Evolutionary conservation across 2,888 invertebrate species (phyloP), one percentile per base, ranked within the genome.

Genomic region (Dysmachus trigonus): DNA sequence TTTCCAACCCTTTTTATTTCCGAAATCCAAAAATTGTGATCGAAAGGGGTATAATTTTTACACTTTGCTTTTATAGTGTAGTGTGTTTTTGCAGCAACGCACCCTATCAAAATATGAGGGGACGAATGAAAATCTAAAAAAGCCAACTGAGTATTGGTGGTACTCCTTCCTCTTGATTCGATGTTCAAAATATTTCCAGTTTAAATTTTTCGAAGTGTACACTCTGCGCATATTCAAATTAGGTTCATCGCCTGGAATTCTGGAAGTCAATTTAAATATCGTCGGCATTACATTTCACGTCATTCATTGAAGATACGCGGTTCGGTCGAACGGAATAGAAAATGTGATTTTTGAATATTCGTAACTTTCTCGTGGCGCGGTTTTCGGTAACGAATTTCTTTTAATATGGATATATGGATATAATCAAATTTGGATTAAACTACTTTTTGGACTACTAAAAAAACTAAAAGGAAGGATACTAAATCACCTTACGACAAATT

Each of bases 211-310:
- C 27, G 62, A 62, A 62, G 27, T 62, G 8, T 18, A 3, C 8
- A 22, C 8, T 22, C 30, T 79, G 79, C 79, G 79, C 79, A 79
- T 79, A 79, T 79, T 79, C 79, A 79, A 79, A 79, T 79, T 79
- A 79, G 47, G 15, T 62, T 62, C 38, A 47, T 47, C 13, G 22
- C 22, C 31, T 79, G 79, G 79, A 51, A 79, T 30, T 51, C 30
- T 79, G 79, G 79, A 79, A 79, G 31, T 51, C 27, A 51, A 41
- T 79, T 79, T 51, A 79, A 41, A 27, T 79, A 47, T 33, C 76
- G 27, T 27, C 22, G 22, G 2, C 38, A 33, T 33, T 22, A 6
- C 8, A 18, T 76, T 22, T 38, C 22, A 1, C 22, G 31, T 41
- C n/a, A 8, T 76, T 76, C 76, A 27, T 38, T 22, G 22, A 22